Conservation (phyloP, 1,140 invertebrate genomes). For the Linepithema humile region DNA sequence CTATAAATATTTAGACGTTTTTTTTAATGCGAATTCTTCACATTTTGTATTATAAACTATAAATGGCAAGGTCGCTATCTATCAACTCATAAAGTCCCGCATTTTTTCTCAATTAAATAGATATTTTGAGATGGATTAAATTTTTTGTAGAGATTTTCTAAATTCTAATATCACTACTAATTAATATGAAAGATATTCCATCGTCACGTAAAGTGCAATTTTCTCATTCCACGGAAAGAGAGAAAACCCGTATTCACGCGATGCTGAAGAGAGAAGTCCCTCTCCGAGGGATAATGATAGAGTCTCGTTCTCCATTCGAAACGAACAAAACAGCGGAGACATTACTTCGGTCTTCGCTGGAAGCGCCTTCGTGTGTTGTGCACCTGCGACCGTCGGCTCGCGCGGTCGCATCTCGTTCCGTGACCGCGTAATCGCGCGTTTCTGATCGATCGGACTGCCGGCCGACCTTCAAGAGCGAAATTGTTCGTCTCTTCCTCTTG, state of each 20-base stretch:
- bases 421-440: slow-evolving; percentile 18
- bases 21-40: too few relatives aligned
- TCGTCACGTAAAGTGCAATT: slow-evolving; percentile 22
- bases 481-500: background rate
- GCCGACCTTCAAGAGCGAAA: slow-evolving; percentile 6
- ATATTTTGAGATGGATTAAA: too few relatives aligned
- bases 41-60: background rate
- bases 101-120: background rate
- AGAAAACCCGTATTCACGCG: slow-evolving; percentile 28
- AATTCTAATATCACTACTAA: background rate
- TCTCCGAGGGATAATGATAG: slow-evolving; percentile 14
- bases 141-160: too few relatives aligned
- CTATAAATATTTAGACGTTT: too few relatives aligned
- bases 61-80: background rate
- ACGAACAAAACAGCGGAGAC: background rate
- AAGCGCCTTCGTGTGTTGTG: background rate
- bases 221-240: background rate
- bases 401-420: slow-evolving; percentile 1
- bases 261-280: slow-evolving; percentile 1
- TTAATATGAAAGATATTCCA: slow-evolving; percentile 4
- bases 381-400: slow-evolving; percentile 14
- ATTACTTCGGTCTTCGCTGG: background rate
- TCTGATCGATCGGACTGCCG: background rate
- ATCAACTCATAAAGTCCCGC: background rate
- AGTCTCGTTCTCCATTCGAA: background rate